These are phyloP conservation scores for Rhinoptilus africanus DNA, from an alignment of 2,113 vertebrate species.

Conservation along the genomic window DNA sequence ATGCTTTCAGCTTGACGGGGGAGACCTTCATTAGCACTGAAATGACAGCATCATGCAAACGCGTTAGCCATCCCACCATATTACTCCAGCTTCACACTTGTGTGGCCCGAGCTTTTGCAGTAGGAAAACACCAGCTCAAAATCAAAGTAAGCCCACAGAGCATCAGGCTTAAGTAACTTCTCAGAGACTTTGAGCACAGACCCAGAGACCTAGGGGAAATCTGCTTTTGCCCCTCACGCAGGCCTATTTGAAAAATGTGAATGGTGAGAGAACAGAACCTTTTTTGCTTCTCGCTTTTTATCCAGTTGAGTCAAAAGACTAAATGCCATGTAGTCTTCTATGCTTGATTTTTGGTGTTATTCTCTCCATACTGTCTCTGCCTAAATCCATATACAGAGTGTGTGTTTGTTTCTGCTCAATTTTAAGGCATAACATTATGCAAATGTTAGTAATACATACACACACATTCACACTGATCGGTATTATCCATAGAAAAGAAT, in stretches of 20 bases:
- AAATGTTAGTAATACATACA: not conserved
- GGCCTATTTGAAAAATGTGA: not conserved
- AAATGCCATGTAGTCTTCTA: not conserved
- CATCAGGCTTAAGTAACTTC: not conserved
- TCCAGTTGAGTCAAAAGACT: not conserved
- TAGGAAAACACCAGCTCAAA: not conserved
- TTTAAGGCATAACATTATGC: not conserved
- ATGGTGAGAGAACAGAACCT: not conserved
- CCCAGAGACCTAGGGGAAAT: not conserved
- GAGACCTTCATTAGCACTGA: not conserved
- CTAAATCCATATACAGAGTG: not conserved
- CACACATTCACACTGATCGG: not conserved
- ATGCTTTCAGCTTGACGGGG: not conserved
- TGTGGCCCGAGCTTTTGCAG: not conserved
- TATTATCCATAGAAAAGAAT: not conserved
- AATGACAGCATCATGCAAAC: not conserved
- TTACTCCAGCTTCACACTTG: fast-evolving
- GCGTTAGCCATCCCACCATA: fast-evolving
- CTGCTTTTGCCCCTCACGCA: not conserved
- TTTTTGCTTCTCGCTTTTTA: not conserved
- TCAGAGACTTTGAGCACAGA: not conserved
- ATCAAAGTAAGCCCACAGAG: not conserved
- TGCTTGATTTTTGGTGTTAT: not conserved
- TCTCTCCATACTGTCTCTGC: not conserved
- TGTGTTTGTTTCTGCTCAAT: not conserved